A percentile compares a stretch with the other conserved stretches of the same genome.
Evolutionary conservation across 1,140 invertebrate genomes (phyloP).

Genomic region (Atta texana): DNA sequence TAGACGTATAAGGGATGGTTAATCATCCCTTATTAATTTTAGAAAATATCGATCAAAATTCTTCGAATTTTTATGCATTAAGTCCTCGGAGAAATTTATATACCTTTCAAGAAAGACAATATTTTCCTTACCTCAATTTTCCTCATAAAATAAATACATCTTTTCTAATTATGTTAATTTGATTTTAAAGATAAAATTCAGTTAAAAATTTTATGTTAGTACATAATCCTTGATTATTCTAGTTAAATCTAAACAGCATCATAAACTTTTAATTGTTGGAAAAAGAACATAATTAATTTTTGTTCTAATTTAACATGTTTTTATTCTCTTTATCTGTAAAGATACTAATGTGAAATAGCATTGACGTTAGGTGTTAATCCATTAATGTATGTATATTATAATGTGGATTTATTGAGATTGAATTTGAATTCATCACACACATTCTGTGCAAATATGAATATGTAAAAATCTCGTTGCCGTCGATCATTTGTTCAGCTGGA

Average conservation of each 20-base stretch:
- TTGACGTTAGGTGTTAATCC: constrained; percentile 1
- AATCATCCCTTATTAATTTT: not conserved
- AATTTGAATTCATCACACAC: not conserved
- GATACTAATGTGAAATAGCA: not conserved
- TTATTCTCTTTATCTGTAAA: not conserved
- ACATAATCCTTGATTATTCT: not conserved
- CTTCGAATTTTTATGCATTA: not conserved
- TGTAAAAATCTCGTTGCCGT: not conserved
- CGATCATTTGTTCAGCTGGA: not conserved
- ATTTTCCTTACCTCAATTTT: not conserved
- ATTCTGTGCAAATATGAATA: not conserved
- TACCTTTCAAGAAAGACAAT: not conserved
- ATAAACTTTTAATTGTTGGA: not conserved
- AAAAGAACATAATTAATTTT: not conserved
- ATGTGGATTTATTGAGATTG: constrained; percentile 4
- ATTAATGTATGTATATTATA: constrained; percentile 4
- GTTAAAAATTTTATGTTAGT: no score
- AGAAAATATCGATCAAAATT: not conserved
- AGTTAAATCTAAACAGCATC: not conserved
- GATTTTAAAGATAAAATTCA: not conserved
- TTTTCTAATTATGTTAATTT: no score
- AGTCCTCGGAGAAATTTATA: not conserved
- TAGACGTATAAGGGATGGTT: not conserved
- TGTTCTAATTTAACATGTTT: not conserved
- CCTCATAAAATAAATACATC: not conserved